Evolutionary conservation across 2,113 vertebrate species (phyloP).

Genomic region (Corythaeola cristata): DNA sequence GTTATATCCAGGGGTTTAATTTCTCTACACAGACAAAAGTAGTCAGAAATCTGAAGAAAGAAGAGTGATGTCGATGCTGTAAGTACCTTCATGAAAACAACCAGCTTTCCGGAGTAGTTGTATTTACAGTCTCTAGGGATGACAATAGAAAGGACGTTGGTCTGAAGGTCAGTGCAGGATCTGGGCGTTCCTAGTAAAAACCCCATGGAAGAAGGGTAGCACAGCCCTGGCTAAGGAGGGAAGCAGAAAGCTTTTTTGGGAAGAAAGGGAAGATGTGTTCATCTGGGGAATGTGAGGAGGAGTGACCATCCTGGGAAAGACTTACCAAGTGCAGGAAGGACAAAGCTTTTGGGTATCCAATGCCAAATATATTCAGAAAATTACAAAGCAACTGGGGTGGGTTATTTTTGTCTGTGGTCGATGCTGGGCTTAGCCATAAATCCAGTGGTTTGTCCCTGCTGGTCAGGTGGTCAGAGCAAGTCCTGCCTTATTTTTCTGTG

Average conservation of each 20-base stretch:
- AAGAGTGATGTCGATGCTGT: conserved; percentile 16
- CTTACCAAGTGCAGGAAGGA: neutral
- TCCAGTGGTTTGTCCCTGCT: neutral
- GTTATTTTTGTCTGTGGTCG: neutral
- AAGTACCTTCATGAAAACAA: conserved; percentile 48
- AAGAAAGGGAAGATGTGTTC: neutral
- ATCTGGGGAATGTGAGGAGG: neutral
- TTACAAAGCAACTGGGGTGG: neutral
- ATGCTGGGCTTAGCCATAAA: neutral
- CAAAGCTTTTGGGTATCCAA: neutral
- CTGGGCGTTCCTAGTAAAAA: neutral
- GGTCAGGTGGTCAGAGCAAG: neutral
- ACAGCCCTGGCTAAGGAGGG: neutral
- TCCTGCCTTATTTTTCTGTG: neutral
- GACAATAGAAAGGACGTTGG: neutral
- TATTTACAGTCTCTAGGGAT: neutral
- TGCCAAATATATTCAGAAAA: neutral
- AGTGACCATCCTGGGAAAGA: neutral
- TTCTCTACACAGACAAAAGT: neutral
- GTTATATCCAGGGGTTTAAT: neutral
- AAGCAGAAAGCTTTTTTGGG: neutral
- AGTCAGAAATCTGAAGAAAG: conserved; percentile 36
- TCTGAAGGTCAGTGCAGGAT: conserved; percentile 33
- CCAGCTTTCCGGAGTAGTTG: neutral
- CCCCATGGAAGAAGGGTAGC: neutral